phyloP scores from a whole-genome alignment of 30 jellyfish, hydroid and myxozoan genomes.

The Euphysa ruthae region DNA sequence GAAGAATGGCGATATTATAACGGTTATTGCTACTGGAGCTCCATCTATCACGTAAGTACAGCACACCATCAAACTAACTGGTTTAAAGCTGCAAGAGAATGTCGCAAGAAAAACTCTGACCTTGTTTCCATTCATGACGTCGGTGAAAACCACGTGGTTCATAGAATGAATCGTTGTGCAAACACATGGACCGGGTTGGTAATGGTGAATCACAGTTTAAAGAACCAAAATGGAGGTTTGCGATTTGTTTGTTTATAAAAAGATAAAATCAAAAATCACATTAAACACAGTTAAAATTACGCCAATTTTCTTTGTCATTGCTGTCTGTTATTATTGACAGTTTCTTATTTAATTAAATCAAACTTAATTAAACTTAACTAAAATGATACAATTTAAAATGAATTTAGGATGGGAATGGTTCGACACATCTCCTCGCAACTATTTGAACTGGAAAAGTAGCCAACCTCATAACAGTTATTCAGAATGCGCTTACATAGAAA shows the following conservation, averaged over 20 bases:
- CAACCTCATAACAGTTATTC: background rate
- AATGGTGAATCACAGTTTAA: background rate
- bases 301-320: too few relatives aligned
- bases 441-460: background rate
- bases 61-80: background rate
- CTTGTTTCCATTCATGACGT: conserved; percentile 6
- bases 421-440: background rate
- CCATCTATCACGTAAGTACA: background rate
- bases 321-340: too few relatives aligned
- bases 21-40: conserved; percentile 15
- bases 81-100: conserved; percentile 12
- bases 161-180: background rate
- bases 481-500: background rate
- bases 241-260: too few relatives aligned
- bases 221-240: background rate
- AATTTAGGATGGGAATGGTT: conserved; percentile 9
- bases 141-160: conserved; percentile 10
- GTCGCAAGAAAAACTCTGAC: conserved; percentile 1
- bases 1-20: conserved; percentile 6
- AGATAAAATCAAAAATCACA: too few relatives aligned
- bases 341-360: too few relatives aligned
- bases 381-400: background rate
- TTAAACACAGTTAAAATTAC: too few relatives aligned
- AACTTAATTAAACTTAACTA: background rate
- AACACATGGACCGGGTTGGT: conserved; percentile 10